A percentile compares a stretch with the other conserved stretches of the same genome.
Conservation (phyloP, 2,113 vertebrate species). For the Crocuta crocuta region DNA sequence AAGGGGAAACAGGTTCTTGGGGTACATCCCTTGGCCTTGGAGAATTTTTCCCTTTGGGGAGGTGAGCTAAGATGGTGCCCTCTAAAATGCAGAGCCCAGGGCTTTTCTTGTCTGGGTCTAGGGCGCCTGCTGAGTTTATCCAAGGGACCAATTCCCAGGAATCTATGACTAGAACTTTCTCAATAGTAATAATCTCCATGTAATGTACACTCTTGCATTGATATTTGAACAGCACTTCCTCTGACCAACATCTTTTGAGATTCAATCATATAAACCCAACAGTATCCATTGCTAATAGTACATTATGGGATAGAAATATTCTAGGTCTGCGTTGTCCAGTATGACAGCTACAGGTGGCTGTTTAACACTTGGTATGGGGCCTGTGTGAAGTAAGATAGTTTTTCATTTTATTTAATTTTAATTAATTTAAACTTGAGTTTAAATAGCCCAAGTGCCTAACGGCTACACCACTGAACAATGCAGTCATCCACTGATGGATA, state of each 20-base stretch:
- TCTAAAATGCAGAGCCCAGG: not conserved
- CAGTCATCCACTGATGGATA: not conserved
- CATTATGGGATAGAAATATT: not conserved
- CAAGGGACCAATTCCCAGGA: not conserved
- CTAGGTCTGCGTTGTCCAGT: not conserved
- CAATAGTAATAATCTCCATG: not conserved
- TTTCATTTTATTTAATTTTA: not conserved
- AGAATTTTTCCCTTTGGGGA: not conserved
- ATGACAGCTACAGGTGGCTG: not conserved
- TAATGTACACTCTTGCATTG: not conserved
- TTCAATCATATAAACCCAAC: not conserved
- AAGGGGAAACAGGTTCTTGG: not conserved
- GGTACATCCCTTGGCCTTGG: not conserved
- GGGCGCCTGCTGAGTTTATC: not conserved
- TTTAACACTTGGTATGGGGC: not conserved
- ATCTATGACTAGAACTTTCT: not conserved
- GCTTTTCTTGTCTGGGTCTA: not conserved
- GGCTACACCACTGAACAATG: not conserved
- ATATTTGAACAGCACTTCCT: not conserved
- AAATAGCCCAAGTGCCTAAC: not conserved
- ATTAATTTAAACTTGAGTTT: slow-evolving; percentile 2
- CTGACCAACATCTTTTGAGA: not conserved
- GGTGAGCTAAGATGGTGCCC: not conserved
- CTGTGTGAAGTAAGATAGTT: not conserved
- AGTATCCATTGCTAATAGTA: not conserved